Evolutionary conservation across 2,113 vertebrate species (phyloP).

Genomic region (Halcyon malimbica): DNA sequence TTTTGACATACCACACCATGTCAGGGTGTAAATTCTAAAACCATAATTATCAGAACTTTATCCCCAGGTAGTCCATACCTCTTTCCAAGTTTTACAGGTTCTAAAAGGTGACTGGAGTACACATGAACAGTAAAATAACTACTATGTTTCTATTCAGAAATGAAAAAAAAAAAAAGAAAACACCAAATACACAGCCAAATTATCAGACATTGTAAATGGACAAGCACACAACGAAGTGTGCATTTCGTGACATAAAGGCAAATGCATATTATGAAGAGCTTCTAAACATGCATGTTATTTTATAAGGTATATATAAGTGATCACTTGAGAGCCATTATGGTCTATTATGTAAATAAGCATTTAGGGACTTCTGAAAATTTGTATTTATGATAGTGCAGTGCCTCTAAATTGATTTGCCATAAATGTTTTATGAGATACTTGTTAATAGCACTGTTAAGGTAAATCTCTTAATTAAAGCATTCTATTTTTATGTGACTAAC

Average conservation of each 20-base stretch:
- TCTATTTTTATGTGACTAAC: neutral
- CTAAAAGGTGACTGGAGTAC: neutral
- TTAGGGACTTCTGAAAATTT: conserved; percentile 18
- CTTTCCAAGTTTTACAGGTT: neutral
- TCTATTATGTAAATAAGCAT: conserved; percentile 23
- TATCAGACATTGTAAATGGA: neutral
- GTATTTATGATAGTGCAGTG: neutral
- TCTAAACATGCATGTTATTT: neutral
- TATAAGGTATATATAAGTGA: neutral
- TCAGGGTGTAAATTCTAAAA: neutral
- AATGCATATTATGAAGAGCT: neutral
- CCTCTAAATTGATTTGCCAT: neutral
- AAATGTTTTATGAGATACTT: neutral
- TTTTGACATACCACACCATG: neutral
- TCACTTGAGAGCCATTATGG: neutral
- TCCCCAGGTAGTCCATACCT: neutral
- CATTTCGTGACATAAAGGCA: neutral
- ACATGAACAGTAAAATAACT: neutral
- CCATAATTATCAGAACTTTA: neutral
- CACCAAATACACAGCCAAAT: neutral
- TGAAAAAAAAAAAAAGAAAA: neutral
- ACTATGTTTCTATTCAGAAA: neutral
- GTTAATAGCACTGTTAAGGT: neutral
- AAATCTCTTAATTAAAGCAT: neutral
- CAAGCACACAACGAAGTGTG: neutral